Evolutionary conservation across 2,888 invertebrate genomes (phyloP).

Genomic region (Charanyca ferruginea): DNA sequence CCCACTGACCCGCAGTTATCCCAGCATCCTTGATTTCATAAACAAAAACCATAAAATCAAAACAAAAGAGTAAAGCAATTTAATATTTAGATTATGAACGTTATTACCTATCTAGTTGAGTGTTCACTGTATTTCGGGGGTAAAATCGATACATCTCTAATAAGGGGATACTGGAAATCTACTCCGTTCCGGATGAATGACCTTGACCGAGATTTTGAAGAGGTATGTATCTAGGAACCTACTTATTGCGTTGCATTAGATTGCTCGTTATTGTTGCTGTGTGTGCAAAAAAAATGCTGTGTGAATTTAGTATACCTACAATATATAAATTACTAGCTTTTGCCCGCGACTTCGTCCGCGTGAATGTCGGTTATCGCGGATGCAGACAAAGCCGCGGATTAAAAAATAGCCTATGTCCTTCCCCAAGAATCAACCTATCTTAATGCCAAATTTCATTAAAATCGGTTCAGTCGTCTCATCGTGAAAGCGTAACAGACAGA

Average conservation of each 20-base stretch:
- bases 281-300: neutral
- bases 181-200: conserved; percentile 31
- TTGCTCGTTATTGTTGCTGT: neutral
- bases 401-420: too few species aligned
- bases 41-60: conserved; percentile 21
- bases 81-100: neutral
- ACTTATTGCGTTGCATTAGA: neutral
- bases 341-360: too few species aligned
- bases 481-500: too few species aligned
- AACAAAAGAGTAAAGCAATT: conserved; percentile 5
- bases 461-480: too few species aligned
- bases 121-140: neutral
- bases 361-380: too few species aligned
- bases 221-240: conserved; percentile 45
- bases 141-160: conserved; percentile 7
- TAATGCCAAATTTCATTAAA: too few species aligned
- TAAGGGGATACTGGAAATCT: neutral
- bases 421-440: too few species aligned
- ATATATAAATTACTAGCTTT: too few species aligned
- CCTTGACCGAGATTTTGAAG: conserved; percentile 51
- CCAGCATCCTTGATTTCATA: conserved; percentile 40
- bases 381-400: too few species aligned
- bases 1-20: conserved; percentile 65
- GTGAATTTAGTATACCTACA: neutral
- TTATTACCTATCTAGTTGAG: neutral